Evolutionary conservation across 2,113 vertebrate genomes (phyloP), one percentile per base, ranked within the genome.

Genomic region (Burhinus oedicnemus): DNA sequence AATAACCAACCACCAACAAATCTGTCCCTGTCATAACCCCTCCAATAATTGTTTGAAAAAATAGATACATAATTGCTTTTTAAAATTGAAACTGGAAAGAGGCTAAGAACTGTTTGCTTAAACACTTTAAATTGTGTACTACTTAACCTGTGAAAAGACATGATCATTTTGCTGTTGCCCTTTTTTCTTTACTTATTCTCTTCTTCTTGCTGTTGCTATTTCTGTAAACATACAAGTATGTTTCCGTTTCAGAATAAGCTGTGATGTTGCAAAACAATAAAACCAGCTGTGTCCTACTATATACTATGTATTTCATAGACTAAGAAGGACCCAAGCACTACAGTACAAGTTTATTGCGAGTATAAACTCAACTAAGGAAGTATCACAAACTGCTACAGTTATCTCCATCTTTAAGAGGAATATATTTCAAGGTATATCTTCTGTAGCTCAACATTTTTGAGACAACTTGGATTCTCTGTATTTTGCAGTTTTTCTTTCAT

Each of bases 151-250:
- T 81, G 29, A 80, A 70, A 91, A 42, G 12, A 22, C 2, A n/a
- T 2, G 1, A 15, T 16, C 4, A 25, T 83, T 60, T 87, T 55
- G 36, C 4, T 19, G 4, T 34, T 62, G 29, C 2, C 2, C 1
- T 40, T 25, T 7, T 82, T 77, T 44, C 12, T 27, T 42, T 83
- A 58, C 9, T 76, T 51, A 12, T 15, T 71, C 4, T 55, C 85
- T 84, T 49, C 15, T 47, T 90, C 30, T 65, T 83, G 7, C 7
- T 64, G 2, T 64, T 80, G 30, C 2, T 42, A 14, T 84, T 85
- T 75, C 55, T 80, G 23, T 52, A 61, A 87, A 61, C 2, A 12
- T 20, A 25, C 7, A 64, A 54, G 3, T 18, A 66, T 51, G 2
- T 70, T 74, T 78, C 21, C 10, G 40, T 72, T 52, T 30, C 60